phyloP scores from a whole-genome alignment of 2,113 vertebrate species.

The Oryctolagus cuniculus region mOryCun1.1 NC_091439.1:19417001-19417500 shows the following conservation, averaged over 20 bases:
- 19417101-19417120: neutral
- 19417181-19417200: neutral
- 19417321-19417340: neutral
- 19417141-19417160: neutral
- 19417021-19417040: neutral
- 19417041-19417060: neutral
- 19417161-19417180: neutral
- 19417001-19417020: neutral
- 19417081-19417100: neutral
- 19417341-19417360: neutral
- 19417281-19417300: neutral
- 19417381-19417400: neutral
- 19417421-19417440: conserved; percentile 4
- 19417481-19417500: neutral
- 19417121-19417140: neutral
- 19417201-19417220: conserved; percentile 15
- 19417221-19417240: neutral
- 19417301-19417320: conserved; percentile 47
- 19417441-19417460: neutral
- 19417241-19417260: conserved; percentile 14
- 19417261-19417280: neutral
- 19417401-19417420: neutral
- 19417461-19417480: neutral
- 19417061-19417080: neutral
- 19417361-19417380: neutral